phyloP scores from a whole-genome alignment of 92 coral and sea anemone species.

The Porites evermanni region DNA sequence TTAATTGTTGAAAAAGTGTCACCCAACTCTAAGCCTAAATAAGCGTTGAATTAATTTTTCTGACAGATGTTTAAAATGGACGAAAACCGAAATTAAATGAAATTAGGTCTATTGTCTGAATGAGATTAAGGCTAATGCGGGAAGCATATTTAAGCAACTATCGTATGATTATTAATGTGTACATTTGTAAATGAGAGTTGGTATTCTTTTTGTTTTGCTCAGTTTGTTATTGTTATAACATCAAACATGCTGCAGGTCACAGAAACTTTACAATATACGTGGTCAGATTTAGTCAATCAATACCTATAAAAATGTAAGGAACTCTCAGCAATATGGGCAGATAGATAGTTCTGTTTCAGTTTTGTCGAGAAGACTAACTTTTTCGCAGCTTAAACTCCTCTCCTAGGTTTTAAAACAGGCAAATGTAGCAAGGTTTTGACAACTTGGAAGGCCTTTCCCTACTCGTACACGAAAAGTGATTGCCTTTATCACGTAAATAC shows the following conservation, averaged over 20 bases:
- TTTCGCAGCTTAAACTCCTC: background rate
- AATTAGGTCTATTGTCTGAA: too few species aligned
- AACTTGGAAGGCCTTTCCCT: background rate
- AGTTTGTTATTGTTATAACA: background rate
- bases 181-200: background rate
- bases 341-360: too few species aligned
- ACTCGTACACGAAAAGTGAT: background rate
- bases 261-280: background rate
- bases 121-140: background rate
- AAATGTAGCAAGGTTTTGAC: background rate
- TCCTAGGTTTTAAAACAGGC: background rate
- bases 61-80: constrained; percentile 4
- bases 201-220: too few species aligned
- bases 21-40: background rate
- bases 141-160: background rate
- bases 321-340: background rate
- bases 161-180: background rate
- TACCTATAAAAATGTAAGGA: background rate
- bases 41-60: constrained; percentile 1
- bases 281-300: background rate
- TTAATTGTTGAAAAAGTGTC: too few species aligned
- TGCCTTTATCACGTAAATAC: background rate
- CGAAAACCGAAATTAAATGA: background rate
- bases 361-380: background rate
- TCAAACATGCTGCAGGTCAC: background rate